phyloP scores from a whole-genome alignment of 2,888 invertebrate genomes.

The Brachyptera risi region DNA sequence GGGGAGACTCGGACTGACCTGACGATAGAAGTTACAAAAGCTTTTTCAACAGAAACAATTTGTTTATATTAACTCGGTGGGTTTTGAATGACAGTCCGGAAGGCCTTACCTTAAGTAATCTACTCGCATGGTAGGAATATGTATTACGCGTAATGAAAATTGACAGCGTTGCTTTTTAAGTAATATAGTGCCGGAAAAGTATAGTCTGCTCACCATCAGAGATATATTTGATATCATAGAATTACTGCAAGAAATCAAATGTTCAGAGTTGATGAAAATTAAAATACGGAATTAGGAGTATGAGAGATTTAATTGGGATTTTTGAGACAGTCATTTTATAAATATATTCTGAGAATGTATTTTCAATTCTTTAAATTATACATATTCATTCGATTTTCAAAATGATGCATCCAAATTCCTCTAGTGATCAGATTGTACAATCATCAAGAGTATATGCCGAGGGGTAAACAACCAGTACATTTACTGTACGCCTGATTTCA shows the following conservation, averaged over 20 bases:
- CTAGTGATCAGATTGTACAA: too few relatives aligned
- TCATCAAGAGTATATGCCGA: too few relatives aligned
- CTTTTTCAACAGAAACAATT: conserved; percentile 8
- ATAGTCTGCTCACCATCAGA: too few relatives aligned
- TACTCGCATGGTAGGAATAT: neutral
- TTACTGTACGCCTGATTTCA: too few relatives aligned
- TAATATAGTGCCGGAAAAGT: neutral
- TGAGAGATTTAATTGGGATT: neutral
- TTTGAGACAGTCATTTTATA: neutral
- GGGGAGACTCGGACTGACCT: neutral
- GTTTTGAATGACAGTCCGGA: neutral
- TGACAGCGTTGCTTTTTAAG: neutral
- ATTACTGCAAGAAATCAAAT: too few relatives aligned
- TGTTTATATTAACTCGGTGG: conserved; percentile 3
- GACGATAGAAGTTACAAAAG: neutral
- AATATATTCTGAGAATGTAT: too few relatives aligned
- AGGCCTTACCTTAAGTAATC: neutral
- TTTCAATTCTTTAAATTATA: too few relatives aligned
- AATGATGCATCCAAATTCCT: too few relatives aligned
- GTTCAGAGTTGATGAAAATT: too few relatives aligned
- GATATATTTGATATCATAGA: too few relatives aligned
- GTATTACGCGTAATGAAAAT: neutral
- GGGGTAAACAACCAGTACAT: too few relatives aligned
- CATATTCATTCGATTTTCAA: too few relatives aligned
- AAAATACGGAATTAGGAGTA: neutral